Evolutionary conservation across 2,113 vertebrate genomes (phyloP), one percentile per base, ranked within the genome.

Genomic region (Arvicanthis niloticus): DNA sequence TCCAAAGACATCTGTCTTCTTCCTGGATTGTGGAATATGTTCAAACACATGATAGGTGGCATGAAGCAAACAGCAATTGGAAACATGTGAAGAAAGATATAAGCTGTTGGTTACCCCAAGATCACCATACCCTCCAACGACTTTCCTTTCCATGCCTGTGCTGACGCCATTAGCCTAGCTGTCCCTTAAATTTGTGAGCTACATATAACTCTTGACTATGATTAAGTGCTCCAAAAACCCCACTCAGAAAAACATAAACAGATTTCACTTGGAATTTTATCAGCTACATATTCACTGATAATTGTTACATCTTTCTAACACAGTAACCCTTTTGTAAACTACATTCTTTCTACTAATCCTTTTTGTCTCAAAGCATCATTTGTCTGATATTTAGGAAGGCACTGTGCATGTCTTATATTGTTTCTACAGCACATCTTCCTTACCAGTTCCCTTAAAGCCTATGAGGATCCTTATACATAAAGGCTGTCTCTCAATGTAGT

Each of bases 231-330:
- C 92, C 89, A 78, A 95, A 93, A 62, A 51, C 56, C 87, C 45
- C 45, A 42, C 11, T 94, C 5, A 70, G 91, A 97, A 81, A 91
- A 51, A 88, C 22, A 84, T 22, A 67, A 77, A 58, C 21, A 24
- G n/a, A 68, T 95, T 73, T 91, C 58, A 45, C 22, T 72, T 72
- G 81, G 58, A 85, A 96, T 84, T 91, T 96, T 82, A 95, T 65
- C 51, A 94, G 17, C 53, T 42, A 3, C 5, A 65, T 73, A 82
- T 10, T 62, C 2, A 95, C 53, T 24, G 65, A 26, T 70, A 92
- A 84, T 45, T 88, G 8, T 51, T 78, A 37, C 75, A 1, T 95
- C 45, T 48, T 62, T 45, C 78, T 89, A 87, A 78, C 56, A 40
- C 34, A 80, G 56, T 87, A 11, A 91, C 7, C 21, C 15, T 56